These are phyloP conservation scores for Heterochromis multidens DNA, from an alignment of 2,113 vertebrate species.

Conservation along the genomic window DNA sequence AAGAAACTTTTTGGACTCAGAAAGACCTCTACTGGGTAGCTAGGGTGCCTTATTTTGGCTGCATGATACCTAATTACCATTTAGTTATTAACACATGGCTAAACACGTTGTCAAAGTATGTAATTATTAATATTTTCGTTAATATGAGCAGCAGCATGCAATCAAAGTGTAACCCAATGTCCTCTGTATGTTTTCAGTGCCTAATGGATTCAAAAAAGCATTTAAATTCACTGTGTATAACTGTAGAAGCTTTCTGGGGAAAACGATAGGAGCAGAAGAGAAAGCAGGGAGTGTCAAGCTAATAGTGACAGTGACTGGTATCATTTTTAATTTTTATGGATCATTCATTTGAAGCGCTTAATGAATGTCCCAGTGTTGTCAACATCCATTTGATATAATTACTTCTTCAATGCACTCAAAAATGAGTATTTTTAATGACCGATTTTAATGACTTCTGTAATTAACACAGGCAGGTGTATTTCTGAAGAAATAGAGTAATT, in stretches of 20 bases:
- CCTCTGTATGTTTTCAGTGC: neutral
- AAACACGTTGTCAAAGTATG: neutral
- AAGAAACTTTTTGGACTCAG: neutral
- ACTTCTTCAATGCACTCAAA: constrained; percentile 23
- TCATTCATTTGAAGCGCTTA: constrained; percentile 33
- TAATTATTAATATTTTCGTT: neutral
- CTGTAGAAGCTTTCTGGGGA: neutral
- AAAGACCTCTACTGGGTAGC: neutral
- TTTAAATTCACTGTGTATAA: neutral
- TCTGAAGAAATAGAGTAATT: neutral
- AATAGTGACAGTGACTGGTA: neutral
- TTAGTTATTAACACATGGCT: neutral
- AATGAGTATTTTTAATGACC: constrained; percentile 13
- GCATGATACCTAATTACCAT: neutral
- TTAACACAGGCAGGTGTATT: constrained; percentile 22
- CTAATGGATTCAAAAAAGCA: neutral
- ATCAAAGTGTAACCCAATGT: neutral
- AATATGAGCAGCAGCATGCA: neutral
- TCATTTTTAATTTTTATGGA: constrained; percentile 15
- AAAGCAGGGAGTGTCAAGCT: neutral
- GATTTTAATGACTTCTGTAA: constrained; percentile 28
- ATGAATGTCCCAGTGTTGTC: constrained; percentile 19
- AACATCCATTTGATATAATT: constrained; percentile 54
- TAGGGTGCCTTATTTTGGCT: neutral
- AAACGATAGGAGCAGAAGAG: neutral